Conservation (phyloP, 1,140 invertebrate species). For the Lucilia cuprina region DNA sequence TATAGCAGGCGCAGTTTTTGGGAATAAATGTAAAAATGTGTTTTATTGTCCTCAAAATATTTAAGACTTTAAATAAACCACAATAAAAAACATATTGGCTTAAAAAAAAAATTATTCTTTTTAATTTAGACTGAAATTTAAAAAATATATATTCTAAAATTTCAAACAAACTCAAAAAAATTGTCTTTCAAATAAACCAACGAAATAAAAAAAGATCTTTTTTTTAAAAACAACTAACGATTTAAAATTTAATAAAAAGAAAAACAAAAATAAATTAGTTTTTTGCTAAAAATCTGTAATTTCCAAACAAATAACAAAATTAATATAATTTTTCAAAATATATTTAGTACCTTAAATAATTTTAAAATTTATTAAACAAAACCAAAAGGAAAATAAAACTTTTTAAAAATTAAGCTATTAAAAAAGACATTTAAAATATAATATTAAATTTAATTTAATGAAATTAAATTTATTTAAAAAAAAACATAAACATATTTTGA, state of each 20-base stretch:
- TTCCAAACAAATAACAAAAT: too few relatives aligned
- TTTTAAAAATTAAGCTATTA: background rate
- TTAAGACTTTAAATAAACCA: too few relatives aligned
- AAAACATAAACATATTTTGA: background rate
- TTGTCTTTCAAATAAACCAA: background rate
- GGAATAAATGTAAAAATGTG: too few relatives aligned
- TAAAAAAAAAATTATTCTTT: background rate
- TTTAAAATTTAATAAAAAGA: background rate
- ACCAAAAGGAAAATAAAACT: background rate
- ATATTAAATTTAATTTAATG: background rate
- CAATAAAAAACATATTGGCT: background rate
- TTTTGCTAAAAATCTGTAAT: background rate
- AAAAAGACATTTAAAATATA: background rate
- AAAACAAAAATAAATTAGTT: background rate
- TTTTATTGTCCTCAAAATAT: too few relatives aligned
- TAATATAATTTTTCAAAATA: background rate
- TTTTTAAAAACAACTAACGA: background rate
- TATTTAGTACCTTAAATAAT: conserved; percentile 18
- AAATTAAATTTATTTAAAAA: background rate
- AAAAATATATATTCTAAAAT: background rate
- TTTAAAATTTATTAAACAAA: background rate
- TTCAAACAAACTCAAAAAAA: background rate
- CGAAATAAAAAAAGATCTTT: background rate
- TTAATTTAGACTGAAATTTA: background rate
- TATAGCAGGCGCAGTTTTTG: too few relatives aligned